Evolutionary conservation across 2,888 invertebrate species (phyloP), one percentile per base, ranked within the genome.

Genomic region (Microctonus hyperodae): DNA sequence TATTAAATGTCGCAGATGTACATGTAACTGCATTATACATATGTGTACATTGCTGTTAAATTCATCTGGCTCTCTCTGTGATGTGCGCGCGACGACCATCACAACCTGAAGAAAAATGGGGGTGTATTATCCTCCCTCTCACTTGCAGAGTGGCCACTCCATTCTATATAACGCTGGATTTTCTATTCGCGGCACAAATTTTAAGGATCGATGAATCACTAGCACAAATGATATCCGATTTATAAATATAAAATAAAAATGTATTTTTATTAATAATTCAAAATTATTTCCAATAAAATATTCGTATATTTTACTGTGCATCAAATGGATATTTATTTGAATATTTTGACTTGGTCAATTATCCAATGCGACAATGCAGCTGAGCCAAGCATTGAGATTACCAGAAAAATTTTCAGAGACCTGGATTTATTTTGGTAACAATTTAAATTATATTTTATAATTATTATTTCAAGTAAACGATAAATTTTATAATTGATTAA

Each of bases 131-230:
- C 50, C 31, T 28, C 16, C 50, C 64, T 58, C 57, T 68, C 66
- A 56, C n/a, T 44, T 44, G 20, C 72, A 75, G 75, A 77, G 75
- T 74, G 72, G 73, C 72, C 77, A 78, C 78, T 78, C 72, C 61
- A 78, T 62, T 53, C 20, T 31, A 16, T 53, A 33, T 31, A n/a
- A 25, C 51, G 20, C 35, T 59, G 62, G 53, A 73, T 72, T 76
- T 75, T 74, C 77, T 74, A 76, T 79, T 78, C 76, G 76, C 79
- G 79, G 76, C 80, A 80, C 80, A 80, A 79, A n/a, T 80, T 80
- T 79, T 70, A 68, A 75, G 72, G 77, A 81, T 82, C 82, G 79
- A 82, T 82, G 79, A 76, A 79, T 81, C 76, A n/a, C n/a, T 80
- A 79, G 73, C 56, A 58, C 63, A 73, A 71, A 70, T 68, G 74